Percentiles rank a stretch among this genome's conserved stretches.
Conservation (phyloP, 1,140 invertebrate species). For the Drosophila cardini region DNA sequence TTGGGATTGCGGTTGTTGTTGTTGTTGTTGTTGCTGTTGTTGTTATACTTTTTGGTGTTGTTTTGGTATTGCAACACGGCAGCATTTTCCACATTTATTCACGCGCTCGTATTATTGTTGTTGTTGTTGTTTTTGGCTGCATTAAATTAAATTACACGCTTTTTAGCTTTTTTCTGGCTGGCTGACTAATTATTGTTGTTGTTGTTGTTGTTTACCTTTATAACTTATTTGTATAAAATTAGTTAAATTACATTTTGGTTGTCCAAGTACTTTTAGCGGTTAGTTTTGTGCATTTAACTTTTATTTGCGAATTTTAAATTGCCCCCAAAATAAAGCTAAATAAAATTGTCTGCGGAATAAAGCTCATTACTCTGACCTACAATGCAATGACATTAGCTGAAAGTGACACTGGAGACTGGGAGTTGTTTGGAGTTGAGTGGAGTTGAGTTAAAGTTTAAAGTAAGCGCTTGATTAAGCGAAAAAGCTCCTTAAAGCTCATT, state of each 20-base stretch:
- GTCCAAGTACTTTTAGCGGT: conserved; percentile 9
- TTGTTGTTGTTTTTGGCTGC: conserved; percentile 38
- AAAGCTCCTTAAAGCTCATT: background rate
- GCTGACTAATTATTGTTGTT: conserved; percentile 42
- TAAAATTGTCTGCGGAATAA: background rate
- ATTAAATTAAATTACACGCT: conserved; percentile 61
- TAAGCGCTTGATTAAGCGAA: too few relatives aligned
- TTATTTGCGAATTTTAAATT: conserved; percentile 16
- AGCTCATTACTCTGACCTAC: background rate
- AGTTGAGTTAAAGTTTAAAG: too few relatives aligned
- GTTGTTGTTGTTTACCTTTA: conserved; percentile 31
- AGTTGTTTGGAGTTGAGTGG: too few relatives aligned
- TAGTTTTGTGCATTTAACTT: conserved; percentile 13
- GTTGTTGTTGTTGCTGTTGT: conserved; percentile 19
- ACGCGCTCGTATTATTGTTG: conserved; percentile 29
- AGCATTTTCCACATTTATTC: conserved; percentile 57
- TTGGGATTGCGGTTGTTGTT: conserved; percentile 2
- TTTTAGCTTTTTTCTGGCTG: conserved; percentile 43
- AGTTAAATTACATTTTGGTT: conserved; percentile 47
- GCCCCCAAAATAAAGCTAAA: background rate
- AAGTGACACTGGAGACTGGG: too few relatives aligned
- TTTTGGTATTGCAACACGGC: conserved; percentile 43
- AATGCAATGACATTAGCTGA: too few relatives aligned
- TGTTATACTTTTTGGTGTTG: conserved; percentile 14
- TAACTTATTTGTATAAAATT: conserved; percentile 49